These are phyloP conservation scores for Idaea dimidiata DNA, from an alignment of 2,888 invertebrate species.

Conservation along the genomic window DNA sequence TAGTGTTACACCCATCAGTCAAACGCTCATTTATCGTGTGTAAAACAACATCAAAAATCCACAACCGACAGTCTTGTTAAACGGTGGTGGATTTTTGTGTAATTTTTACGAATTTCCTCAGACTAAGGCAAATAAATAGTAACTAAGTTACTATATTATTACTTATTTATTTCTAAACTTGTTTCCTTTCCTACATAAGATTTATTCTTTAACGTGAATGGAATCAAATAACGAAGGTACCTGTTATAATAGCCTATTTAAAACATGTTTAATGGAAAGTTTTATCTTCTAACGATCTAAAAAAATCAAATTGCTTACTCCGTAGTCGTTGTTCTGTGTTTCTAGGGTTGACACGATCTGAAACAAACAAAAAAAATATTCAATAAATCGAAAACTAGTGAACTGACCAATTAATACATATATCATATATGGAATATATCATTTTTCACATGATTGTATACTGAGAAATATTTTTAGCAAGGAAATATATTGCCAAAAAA, in stretches of 20 bases:
- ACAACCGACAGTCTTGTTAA: too few relatives aligned
- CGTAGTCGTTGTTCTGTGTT: conserved; percentile 18
- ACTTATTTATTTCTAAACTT: neutral
- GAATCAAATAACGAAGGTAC: neutral
- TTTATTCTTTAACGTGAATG: neutral
- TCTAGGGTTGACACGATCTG: conserved; percentile 19
- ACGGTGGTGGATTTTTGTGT: too few relatives aligned
- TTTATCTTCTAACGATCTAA: conserved; percentile 25
- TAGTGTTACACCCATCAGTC: too few relatives aligned
- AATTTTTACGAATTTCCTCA: too few relatives aligned
- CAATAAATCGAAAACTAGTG: neutral
- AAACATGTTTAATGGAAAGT: conserved; percentile 25
- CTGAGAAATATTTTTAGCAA: too few relatives aligned
- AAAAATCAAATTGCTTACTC: conserved; percentile 24
- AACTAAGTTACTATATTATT: neutral
- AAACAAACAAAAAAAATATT: neutral
- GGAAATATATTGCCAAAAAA: too few relatives aligned
- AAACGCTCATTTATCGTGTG: too few relatives aligned
- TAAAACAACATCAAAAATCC: too few relatives aligned
- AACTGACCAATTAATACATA: too few relatives aligned
- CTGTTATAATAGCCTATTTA: conserved; percentile 17
- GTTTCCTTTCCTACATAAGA: neutral
- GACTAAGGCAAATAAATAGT: neutral
- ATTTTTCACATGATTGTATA: too few relatives aligned
- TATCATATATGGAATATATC: too few relatives aligned